A percentile compares a stretch with the other conserved stretches of the same genome.
phyloP scores from a whole-genome alignment of 2,797 vertebrate species.

The Pantherophis vulpinus region DNA sequence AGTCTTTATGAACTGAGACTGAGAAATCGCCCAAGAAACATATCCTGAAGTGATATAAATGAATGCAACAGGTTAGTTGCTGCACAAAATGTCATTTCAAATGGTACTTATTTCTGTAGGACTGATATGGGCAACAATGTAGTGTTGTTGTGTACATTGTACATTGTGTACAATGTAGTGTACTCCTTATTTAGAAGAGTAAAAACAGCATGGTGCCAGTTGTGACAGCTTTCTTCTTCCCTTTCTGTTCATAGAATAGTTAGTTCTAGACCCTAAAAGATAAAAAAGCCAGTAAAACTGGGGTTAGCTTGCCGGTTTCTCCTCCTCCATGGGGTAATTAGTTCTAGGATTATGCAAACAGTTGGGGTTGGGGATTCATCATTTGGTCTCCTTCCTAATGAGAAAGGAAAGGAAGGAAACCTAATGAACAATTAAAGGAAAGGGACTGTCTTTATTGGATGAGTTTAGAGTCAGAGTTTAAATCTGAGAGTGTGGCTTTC shows the following conservation, averaged over 20 bases:
- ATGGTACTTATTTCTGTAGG: not conserved
- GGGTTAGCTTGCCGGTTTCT: not conserved
- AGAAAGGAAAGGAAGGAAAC: not conserved
- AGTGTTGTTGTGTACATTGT: not conserved
- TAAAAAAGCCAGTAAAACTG: not conserved
- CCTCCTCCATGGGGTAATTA: not conserved
- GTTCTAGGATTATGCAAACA: not conserved
- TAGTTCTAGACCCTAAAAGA: not conserved
- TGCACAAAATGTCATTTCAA: not conserved
- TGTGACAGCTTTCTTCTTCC: not conserved
- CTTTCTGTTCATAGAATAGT: not conserved
- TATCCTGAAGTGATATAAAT: not conserved
- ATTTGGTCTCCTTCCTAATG: not conserved
- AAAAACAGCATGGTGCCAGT: not conserved
- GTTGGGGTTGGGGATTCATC: not conserved
- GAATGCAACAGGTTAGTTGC: not conserved
- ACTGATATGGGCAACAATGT: not conserved
- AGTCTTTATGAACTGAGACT: not conserved
- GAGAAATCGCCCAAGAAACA: not conserved
- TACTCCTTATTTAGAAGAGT: not conserved
- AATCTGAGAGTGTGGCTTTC: not conserved
- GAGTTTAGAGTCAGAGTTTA: not conserved
- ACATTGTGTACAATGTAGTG: too few species aligned
- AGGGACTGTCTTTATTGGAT: not conserved
- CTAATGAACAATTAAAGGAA: not conserved